Percentiles rank a stretch among this genome's conserved stretches.
These are phyloP conservation scores for Sminthopsis crassicaudata DNA, from an alignment of 2,113 vertebrate species.

Conservation along the genomic window DNA sequence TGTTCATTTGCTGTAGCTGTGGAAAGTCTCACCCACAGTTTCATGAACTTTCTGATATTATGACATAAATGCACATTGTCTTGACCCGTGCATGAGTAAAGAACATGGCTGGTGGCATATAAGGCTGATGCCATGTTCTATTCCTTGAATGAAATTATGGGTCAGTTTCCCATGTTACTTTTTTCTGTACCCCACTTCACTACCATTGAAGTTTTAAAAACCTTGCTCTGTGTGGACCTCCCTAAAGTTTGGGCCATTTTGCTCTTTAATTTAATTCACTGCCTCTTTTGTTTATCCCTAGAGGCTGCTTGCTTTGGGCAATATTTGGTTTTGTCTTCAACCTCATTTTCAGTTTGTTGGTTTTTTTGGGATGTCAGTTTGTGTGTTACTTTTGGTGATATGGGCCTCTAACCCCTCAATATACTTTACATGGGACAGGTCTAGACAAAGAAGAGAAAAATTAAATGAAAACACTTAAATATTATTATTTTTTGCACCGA, in stretches of 20 bases:
- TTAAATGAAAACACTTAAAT: background rate
- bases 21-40: slow-evolving; percentile 27
- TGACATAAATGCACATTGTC: slow-evolving; percentile 1
- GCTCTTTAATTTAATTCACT: background rate
- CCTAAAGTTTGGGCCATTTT: background rate
- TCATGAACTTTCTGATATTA: background rate
- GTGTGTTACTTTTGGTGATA: background rate
- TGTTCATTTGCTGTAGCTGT: slow-evolving; percentile 38
- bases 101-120: background rate
- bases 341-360: background rate
- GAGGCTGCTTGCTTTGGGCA: background rate
- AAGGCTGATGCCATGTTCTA: background rate
- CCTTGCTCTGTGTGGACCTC: background rate
- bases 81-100: background rate
- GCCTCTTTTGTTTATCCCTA: background rate
- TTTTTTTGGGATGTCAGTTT: background rate
- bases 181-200: background rate
- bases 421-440: background rate
- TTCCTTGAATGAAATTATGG: background rate
- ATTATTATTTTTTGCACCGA: background rate
- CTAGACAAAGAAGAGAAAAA: background rate
- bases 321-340: background rate
- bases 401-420: background rate
- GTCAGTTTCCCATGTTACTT: background rate
- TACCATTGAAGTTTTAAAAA: background rate